These are phyloP conservation scores for Cactoblastis cactorum DNA, from an alignment of 2,888 invertebrate species.

Conservation along the genomic window DNA sequence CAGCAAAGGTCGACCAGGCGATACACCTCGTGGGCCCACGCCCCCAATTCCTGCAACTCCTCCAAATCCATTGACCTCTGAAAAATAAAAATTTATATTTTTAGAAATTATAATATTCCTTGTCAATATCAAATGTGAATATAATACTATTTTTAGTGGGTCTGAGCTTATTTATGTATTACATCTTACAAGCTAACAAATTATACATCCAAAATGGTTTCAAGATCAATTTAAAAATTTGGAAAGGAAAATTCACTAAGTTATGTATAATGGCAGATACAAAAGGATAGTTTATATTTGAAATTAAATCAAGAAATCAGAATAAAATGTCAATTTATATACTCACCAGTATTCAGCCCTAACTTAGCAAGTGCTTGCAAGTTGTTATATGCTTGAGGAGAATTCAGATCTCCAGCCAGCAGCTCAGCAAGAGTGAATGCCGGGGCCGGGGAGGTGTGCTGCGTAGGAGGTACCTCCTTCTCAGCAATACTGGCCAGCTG, in stretches of 20 bases:
- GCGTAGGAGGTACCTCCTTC: slow-evolving; percentile 78
- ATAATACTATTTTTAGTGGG: too few species aligned
- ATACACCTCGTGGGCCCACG: slow-evolving; percentile 75
- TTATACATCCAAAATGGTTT: too few species aligned
- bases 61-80: slow-evolving; percentile 73
- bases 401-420: slow-evolving; percentile 84
- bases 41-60: slow-evolving; percentile 61
- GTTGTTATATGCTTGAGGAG: slow-evolving; percentile 90
- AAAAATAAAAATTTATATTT: slow-evolving; percentile 24
- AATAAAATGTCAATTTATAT: background rate
- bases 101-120: slow-evolving; percentile 1
- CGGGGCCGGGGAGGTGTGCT: slow-evolving; percentile 79
- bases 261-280: too few species aligned
- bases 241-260: too few species aligned
- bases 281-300: too few species aligned
- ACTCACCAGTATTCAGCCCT: slow-evolving; percentile 84
- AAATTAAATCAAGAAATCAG: background rate
- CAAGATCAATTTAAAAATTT: too few species aligned
- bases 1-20: slow-evolving; percentile 65
- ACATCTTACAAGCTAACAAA: too few species aligned
- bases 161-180: too few species aligned
- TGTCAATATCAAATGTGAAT: too few species aligned
- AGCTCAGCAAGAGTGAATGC: slow-evolving; percentile 88
- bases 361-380: slow-evolving; percentile 93
- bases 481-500: slow-evolving; percentile 91